Percentiles rank a stretch among this genome's conserved stretches.
Evolutionary conservation across 2,797 vertebrate genomes (phyloP).

Genomic region (Salmo trutta): DNA sequence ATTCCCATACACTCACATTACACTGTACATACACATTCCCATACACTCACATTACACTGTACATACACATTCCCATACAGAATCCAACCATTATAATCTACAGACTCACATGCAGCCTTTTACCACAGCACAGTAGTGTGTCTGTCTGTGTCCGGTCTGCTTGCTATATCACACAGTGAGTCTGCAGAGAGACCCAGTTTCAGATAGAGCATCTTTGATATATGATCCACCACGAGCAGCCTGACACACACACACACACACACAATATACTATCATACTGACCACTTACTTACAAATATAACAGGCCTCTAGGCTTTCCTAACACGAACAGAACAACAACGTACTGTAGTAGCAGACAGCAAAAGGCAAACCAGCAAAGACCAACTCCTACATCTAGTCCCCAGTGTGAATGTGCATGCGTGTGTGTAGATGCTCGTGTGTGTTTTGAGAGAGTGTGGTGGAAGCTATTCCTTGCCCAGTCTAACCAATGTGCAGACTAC

Average conservation of each 20-base stretch:
- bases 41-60: too few relatives aligned
- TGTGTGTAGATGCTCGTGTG: background rate
- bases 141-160: background rate
- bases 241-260: slow-evolving; percentile 31
- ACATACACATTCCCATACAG: too few relatives aligned
- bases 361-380: background rate
- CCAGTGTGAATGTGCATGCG: slow-evolving; percentile 2
- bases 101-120: too few relatives aligned
- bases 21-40: background rate
- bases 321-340: background rate
- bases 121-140: background rate
- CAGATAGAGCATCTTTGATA: slow-evolving; percentile 41
- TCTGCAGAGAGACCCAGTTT: background rate
- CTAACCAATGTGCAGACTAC: slow-evolving; percentile 99
- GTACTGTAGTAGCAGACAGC: background rate
- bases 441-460: slow-evolving; percentile 53
- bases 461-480: slow-evolving; percentile 92
- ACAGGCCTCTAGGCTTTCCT: background rate
- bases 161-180: background rate
- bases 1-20: background rate
- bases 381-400: background rate
- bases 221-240: slow-evolving; percentile 47
- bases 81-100: too few relatives aligned
- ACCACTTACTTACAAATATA: background rate
- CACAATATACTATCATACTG: slow-evolving; percentile 10